Percentiles rank a stretch among this genome's conserved stretches.
phyloP scores from a whole-genome alignment of 2,797 vertebrate species.

The Distichodus sexfasciatus region DNA sequence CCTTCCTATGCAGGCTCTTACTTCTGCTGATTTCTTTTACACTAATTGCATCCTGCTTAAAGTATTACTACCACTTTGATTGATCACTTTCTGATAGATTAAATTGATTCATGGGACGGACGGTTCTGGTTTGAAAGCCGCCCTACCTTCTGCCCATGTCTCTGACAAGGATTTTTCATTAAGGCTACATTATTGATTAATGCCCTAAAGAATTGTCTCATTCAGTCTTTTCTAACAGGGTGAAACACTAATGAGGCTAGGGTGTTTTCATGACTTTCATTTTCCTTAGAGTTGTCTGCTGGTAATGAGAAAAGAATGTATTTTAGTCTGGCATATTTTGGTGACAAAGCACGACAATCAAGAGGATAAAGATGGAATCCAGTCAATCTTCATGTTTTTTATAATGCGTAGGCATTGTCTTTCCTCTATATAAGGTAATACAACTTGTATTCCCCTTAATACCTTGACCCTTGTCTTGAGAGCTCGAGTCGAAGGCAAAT shows the following conservation, averaged over 20 bases:
- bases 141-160: neutral
- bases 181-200: conserved; percentile 25
- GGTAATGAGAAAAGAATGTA: neutral
- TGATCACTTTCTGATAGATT: neutral
- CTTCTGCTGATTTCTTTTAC: neutral
- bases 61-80: conserved; percentile 12
- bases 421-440: neutral
- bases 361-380: neutral
- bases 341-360: neutral
- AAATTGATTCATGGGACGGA: neutral
- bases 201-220: conserved; percentile 13
- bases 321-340: conserved; percentile 3
- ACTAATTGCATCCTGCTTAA: neutral
- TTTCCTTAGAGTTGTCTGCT: conserved; percentile 5
- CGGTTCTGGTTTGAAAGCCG: neutral
- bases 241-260: conserved; percentile 14
- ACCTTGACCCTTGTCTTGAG: neutral
- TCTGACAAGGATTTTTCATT: conserved; percentile 24
- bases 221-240: conserved; percentile 15
- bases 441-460: neutral
- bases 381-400: neutral
- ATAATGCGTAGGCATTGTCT: neutral
- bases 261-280: conserved; percentile 4
- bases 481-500: neutral
- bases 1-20: neutral